phyloP scores from a whole-genome alignment of 2,113 vertebrate genomes.

The Raja brachyura region DNA sequence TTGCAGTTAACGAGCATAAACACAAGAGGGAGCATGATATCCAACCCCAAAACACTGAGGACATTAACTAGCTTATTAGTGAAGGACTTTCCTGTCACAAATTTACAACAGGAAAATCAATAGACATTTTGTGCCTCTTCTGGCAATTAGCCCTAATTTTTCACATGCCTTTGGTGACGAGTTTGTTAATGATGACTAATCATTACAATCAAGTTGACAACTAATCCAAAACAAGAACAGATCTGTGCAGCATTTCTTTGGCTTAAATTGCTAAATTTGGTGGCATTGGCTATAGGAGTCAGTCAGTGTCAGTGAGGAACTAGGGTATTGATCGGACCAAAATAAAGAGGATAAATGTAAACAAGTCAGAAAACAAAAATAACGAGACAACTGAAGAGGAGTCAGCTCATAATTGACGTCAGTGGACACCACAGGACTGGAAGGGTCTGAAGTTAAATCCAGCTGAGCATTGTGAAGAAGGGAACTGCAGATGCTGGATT shows the following conservation, averaged over 20 bases:
- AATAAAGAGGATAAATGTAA: background rate
- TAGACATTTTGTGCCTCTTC: background rate
- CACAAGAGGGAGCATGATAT: slow-evolving; percentile 5
- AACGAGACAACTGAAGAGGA: background rate
- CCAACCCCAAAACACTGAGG: background rate
- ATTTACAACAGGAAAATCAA: background rate
- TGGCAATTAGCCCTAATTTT: background rate
- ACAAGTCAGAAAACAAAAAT: background rate
- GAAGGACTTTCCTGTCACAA: background rate
- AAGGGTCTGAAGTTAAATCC: background rate
- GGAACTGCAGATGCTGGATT: too few relatives aligned
- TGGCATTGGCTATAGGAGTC: background rate
- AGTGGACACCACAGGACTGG: background rate
- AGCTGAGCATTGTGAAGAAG: background rate
- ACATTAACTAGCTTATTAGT: background rate
- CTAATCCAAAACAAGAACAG: background rate
- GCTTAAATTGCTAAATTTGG: background rate
- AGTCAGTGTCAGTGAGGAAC: background rate
- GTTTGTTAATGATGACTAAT: background rate
- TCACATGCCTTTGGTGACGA: background rate
- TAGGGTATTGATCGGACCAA: background rate
- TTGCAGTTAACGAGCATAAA: background rate
- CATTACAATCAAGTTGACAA: background rate
- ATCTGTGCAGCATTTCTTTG: too few relatives aligned
- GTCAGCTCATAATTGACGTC: too few relatives aligned